These are phyloP conservation scores for Turritopsis rubra DNA, from an alignment of 30 jellyfish, hydroid and myxozoan species.

Conservation along the genomic window DNA sequence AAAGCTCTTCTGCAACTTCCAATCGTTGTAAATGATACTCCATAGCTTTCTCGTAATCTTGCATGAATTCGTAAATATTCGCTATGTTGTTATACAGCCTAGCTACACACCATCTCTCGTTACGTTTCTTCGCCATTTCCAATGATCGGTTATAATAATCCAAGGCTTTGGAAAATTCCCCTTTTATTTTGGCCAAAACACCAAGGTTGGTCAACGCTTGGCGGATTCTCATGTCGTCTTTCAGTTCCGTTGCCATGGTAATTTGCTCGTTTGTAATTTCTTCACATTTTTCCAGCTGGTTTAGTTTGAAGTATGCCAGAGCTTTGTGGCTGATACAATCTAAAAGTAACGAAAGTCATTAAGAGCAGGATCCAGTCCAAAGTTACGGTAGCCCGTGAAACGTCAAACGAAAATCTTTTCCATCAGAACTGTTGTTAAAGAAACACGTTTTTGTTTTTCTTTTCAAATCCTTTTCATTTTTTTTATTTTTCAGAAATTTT, in stretches of 20 bases:
- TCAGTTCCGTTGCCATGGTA: constrained; percentile 41
- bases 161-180: constrained; percentile 56
- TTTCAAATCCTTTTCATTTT: neutral
- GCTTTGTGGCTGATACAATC: constrained; percentile 38
- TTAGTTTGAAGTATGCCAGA: constrained; percentile 60
- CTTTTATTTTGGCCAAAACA: constrained; percentile 48
- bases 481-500: neutral
- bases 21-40: constrained; percentile 47
- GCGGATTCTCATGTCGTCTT: constrained; percentile 56
- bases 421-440: neutral
- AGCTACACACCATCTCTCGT: constrained; percentile 61
- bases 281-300: constrained; percentile 56
- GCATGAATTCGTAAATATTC: constrained; percentile 58
- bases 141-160: constrained; percentile 56
- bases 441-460: neutral
- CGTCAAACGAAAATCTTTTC: constrained; percentile 28
- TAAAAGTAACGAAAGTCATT: neutral
- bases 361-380: no score
- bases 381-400: neutral
- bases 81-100: constrained; percentile 76
- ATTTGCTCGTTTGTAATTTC: constrained; percentile 43
- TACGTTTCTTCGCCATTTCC: constrained; percentile 55
- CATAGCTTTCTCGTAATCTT: constrained; percentile 75
- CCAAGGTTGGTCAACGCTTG: constrained; percentile 72
- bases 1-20: constrained; percentile 60